Percentiles rank a stretch among this genome's conserved stretches.
Evolutionary conservation across 2,888 invertebrate genomes (phyloP).

Genomic region (Crematogaster levior): DNA sequence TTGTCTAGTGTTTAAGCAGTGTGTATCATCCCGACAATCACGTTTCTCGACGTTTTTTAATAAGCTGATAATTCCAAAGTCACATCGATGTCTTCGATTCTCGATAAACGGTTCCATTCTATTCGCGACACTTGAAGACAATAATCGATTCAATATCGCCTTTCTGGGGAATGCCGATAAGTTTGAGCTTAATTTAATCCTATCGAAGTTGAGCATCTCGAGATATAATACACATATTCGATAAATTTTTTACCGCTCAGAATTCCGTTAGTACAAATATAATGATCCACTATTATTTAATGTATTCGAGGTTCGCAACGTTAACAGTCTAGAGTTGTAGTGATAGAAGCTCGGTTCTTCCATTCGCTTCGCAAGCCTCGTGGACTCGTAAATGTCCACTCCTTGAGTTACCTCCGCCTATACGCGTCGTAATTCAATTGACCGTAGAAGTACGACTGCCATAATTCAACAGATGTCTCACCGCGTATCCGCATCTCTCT

Average conservation of each 20-base stretch:
- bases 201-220: not conserved
- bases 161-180: not conserved
- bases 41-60: constrained; percentile 8
- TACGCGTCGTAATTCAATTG: constrained; percentile 25
- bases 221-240: not conserved
- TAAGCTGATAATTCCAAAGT: constrained; percentile 62
- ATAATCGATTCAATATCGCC: not conserved
- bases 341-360: not conserved
- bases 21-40: not conserved
- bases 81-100: constrained; percentile 57
- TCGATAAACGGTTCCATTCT: constrained; percentile 55
- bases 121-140: constrained; percentile 14
- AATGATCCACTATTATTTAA: not conserved
- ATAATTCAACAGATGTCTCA: constrained; percentile 16
- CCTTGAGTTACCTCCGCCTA: not conserved
- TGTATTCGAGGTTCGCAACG: not conserved
- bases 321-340: not conserved
- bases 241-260: not conserved
- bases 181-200: constrained; percentile 3
- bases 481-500: not conserved
- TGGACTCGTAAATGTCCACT: constrained; percentile 7
- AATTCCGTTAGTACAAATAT: not conserved
- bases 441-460: not conserved
- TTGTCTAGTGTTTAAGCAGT: not conserved
- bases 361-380: not conserved